Evolutionary conservation across 2,797 vertebrate species (phyloP).

Genomic region (Aulostomus chinensis): DNA sequence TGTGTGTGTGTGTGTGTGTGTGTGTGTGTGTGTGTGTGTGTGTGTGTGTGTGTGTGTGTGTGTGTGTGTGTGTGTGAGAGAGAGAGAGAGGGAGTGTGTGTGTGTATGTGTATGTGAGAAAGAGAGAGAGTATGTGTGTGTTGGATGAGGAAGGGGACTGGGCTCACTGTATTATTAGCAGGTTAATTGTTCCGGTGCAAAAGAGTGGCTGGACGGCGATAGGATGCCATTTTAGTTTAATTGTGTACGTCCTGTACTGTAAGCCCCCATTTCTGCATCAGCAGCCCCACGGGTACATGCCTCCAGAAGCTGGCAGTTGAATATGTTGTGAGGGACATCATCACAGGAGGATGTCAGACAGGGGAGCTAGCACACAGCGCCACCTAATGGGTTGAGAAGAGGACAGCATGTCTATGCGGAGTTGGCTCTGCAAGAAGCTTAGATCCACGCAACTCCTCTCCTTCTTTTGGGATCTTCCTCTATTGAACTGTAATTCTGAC

Average conservation of each 20-base stretch:
- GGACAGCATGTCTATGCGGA: constrained; percentile 9
- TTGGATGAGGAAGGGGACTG: constrained; percentile 76
- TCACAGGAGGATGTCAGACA: constrained; percentile 12
- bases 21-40: neutral
- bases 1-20: constrained; percentile 2
- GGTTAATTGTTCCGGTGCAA: constrained; percentile 93
- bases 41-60: constrained; percentile 6
- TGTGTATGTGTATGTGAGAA: constrained; percentile 5
- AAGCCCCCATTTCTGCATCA: constrained; percentile 58
- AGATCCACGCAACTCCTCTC: too few species aligned
- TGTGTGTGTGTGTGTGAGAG: constrained; percentile 5
- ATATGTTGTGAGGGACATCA: constrained; percentile 22
- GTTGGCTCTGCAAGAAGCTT: neutral
- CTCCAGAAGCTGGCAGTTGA: constrained; percentile 36
- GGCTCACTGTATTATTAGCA: constrained; percentile 88
- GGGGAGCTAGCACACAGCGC: constrained; percentile 67
- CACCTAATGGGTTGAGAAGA: constrained; percentile 65
- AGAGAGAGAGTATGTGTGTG: constrained; percentile 2
- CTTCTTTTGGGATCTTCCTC: too few species aligned
- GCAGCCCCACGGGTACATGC: constrained; percentile 31
- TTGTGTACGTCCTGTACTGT: constrained; percentile 65
- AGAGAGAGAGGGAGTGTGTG: constrained; percentile 2
- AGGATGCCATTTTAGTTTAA: constrained; percentile 71
- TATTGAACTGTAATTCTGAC: too few species aligned
- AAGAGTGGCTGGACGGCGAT: constrained; percentile 52